Evolutionary conservation across 64 coral and sea anemone genomes (phyloP), one percentile per base, ranked within the genome.

Genomic region (Porites australiensis): DNA sequence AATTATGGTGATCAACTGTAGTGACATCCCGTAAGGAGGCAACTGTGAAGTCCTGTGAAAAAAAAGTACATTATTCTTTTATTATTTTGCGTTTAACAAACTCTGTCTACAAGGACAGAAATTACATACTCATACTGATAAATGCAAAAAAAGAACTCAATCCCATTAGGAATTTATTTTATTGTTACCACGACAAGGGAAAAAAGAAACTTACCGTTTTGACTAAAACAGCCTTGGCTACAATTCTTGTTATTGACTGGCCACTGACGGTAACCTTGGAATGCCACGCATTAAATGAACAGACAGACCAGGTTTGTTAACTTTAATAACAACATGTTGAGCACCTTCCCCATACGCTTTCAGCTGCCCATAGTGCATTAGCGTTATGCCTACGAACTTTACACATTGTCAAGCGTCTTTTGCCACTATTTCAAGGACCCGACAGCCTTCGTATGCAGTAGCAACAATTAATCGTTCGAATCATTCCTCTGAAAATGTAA

Each of bases 341-440:
- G 27, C 27, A 37, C 27, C 62, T 64, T 64, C 8, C 62, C 62
- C 62, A 64, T 64, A 64, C 8, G 62, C 62, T 64, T 13, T 64
- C 8, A 51, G 37, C 43, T 47, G 49, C 47, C 82, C 82, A 85
- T 46, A 67, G 19, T 85, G 58, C 82, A 85, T 64, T 46, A 85
- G 82, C 6, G 67, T 64, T 3, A 85, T 64, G 14, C n/a, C 82
- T 13, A 58, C 82, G 13, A 85, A 64, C 82, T 66, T 85, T 65
- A 45, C 82, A 23, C 58, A 23, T 85, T 85, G 60, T 64, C 44
- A 43, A 13, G 59, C 22, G 49, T 85, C 82, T 66, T 85, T 65
- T 13, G 60, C 82, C 58, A 85, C 13, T 11, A 85, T 21, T 66
- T 85, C 82, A 63, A 85, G 21, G 7, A 50, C 82, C 27, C 2